Evolutionary conservation across 2,797 vertebrate species (phyloP).

Genomic region (Enoplosus armatus): DNA sequence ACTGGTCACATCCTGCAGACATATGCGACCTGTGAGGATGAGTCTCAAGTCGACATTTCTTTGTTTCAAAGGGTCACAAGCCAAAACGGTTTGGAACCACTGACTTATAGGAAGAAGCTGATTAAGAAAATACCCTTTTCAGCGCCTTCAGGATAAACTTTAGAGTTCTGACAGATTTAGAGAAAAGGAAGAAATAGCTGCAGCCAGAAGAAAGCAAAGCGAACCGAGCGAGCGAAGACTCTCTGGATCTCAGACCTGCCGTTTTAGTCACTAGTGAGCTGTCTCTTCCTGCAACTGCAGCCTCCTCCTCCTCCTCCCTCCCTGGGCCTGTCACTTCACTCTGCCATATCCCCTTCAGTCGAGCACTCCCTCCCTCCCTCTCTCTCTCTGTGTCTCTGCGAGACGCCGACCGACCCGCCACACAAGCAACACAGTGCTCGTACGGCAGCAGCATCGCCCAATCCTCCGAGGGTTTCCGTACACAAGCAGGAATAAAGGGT

Average conservation of each 20-base stretch:
- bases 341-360: constrained; percentile 67
- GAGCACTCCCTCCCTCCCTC: constrained; percentile 42
- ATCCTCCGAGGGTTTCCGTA: constrained; percentile 56
- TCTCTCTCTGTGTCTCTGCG: constrained; percentile 35
- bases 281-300: constrained; percentile 54
- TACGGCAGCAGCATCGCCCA: constrained; percentile 2
- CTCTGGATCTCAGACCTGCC: constrained; percentile 66
- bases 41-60: background rate
- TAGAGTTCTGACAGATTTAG: constrained; percentile 9
- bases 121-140: background rate
- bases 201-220: constrained; percentile 16
- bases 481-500: constrained; percentile 67
- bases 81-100: background rate
- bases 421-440: constrained; percentile 22
- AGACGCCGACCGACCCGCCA: constrained; percentile 24
- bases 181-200: constrained; percentile 28
- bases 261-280: constrained; percentile 69
- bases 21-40: background rate
- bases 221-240: constrained; percentile 20
- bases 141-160: background rate
- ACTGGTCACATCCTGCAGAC: background rate
- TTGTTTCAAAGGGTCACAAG: background rate
- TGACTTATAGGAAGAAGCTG: background rate
- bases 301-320: constrained; percentile 41
- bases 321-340: constrained; percentile 65